These are phyloP conservation scores for Melanocharis versteri DNA, from an alignment of 2,113 vertebrate species.

Conservation along the genomic window DNA sequence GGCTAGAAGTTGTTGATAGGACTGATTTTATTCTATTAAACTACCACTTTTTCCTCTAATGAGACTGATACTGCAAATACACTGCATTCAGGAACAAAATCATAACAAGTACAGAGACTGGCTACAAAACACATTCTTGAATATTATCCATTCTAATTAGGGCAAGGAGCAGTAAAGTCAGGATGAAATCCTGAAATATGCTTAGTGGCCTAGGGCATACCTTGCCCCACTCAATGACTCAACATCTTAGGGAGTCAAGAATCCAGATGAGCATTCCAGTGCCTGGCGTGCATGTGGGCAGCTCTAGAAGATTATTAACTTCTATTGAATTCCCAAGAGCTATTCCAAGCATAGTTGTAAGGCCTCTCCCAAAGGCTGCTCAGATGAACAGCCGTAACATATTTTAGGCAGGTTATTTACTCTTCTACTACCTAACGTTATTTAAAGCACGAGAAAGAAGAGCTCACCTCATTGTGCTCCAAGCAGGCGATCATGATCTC, in stretches of 20 bases:
- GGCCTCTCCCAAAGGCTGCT: not conserved
- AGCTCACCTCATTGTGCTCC: slow-evolving; percentile 93
- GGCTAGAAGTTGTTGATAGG: not conserved
- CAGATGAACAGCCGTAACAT: not conserved
- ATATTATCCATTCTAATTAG: not conserved
- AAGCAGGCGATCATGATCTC: slow-evolving; percentile 96
- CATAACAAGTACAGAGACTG: not conserved
- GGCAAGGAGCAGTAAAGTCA: not conserved
- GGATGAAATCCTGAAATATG: not conserved
- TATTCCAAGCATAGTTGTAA: not conserved
- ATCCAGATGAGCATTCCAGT: not conserved
- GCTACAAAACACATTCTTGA: not conserved
- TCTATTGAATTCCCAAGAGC: not conserved
- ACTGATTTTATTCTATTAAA: not conserved
- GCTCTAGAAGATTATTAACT: not conserved
- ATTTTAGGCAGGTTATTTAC: not conserved
- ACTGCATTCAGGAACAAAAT: not conserved
- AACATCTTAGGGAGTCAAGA: not conserved
- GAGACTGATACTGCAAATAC: not conserved
- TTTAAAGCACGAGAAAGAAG: not conserved
- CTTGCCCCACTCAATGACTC: not conserved
- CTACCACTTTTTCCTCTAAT: not conserved
- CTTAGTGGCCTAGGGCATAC: not conserved
- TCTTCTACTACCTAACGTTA: not conserved
- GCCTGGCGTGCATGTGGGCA: not conserved